A percentile compares a stretch with the other conserved stretches of the same genome.
Conservation (phyloP, 2,888 invertebrate genomes). For the Limnephilus marmoratus region DNA sequence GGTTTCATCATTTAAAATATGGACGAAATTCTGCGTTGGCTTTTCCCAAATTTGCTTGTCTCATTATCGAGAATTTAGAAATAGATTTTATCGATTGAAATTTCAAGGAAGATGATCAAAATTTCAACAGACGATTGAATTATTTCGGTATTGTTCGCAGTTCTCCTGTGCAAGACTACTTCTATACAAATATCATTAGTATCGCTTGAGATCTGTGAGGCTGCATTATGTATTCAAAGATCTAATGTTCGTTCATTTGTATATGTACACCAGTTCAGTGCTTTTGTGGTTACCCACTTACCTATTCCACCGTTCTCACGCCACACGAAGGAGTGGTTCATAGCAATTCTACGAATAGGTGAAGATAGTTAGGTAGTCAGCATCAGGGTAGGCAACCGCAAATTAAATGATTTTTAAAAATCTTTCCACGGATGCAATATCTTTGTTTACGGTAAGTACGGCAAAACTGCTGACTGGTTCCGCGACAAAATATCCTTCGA, state of each 20-base stretch:
- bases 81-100: not conserved
- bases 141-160: not conserved
- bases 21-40: not conserved
- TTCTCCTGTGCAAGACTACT: not conserved
- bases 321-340: not conserved
- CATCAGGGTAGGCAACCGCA: no score
- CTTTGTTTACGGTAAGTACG: no score
- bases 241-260: not conserved
- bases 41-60: not conserved
- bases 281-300: not conserved
- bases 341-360: not conserved
- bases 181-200: not conserved
- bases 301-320: not conserved
- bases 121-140: not conserved
- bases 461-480: no score
- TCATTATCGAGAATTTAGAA: not conserved
- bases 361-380: not conserved
- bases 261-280: not conserved
- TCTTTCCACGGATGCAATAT: no score
- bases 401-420: no score
- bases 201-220: conserved; percentile 7
- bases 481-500: no score
- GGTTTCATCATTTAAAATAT: not conserved
- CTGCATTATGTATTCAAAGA: not conserved
- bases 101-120: not conserved